Conservation (phyloP, 2,888 invertebrate genomes). For the Tipula helvola region DNA sequence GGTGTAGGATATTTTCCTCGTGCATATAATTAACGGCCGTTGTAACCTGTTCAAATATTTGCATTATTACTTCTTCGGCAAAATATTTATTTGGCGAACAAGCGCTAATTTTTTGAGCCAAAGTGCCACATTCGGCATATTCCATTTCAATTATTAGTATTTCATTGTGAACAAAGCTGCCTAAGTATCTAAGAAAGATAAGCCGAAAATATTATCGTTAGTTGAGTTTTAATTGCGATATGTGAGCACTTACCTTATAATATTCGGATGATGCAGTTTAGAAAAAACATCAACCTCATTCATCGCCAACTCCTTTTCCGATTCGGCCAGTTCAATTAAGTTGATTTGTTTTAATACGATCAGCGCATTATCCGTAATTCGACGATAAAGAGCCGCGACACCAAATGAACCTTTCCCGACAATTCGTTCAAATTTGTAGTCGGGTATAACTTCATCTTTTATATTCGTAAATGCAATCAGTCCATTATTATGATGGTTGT, state of each 20-base stretch:
- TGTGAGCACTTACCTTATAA: slow-evolving; percentile 39
- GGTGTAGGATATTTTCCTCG: slow-evolving; percentile 49
- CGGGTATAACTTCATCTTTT: background rate
- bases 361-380: slow-evolving; percentile 45
- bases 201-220: background rate
- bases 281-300: slow-evolving; percentile 59
- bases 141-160: slow-evolving; percentile 65
- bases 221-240: background rate
- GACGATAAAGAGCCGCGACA: slow-evolving; percentile 52
- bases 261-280: slow-evolving; percentile 58
- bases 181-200: slow-evolving; percentile 44
- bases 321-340: slow-evolving; percentile 50
- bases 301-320: slow-evolving; percentile 52
- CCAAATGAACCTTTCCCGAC: slow-evolving; percentile 51
- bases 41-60: slow-evolving; percentile 53
- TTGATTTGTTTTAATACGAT: slow-evolving; percentile 66
- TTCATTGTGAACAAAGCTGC: slow-evolving; percentile 60
- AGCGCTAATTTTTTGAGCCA: slow-evolving; percentile 48
- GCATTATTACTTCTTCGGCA: slow-evolving; percentile 48
- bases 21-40: slow-evolving; percentile 60
- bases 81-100: slow-evolving; percentile 37
- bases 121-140: slow-evolving; percentile 61
- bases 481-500: background rate
- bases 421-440: slow-evolving; percentile 30
- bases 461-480: background rate